These are phyloP conservation scores for Lytechinus variegatus DNA, from an alignment of 35 echinoderm and acorn worm genomes.

Conservation along the genomic window DNA sequence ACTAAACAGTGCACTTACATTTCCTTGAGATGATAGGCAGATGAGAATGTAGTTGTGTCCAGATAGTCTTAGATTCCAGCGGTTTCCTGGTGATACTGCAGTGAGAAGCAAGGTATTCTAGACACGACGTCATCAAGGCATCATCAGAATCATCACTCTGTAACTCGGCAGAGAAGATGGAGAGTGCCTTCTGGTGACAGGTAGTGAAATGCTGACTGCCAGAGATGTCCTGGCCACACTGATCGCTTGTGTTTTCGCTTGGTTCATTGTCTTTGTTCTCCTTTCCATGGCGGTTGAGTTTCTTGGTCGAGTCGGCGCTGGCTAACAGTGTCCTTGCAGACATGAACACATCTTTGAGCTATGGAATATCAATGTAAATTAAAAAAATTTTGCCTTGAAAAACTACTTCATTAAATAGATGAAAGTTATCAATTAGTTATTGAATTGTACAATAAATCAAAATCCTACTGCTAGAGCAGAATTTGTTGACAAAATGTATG, in stretches of 20 bases:
- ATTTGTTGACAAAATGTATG: neutral
- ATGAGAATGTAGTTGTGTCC: neutral
- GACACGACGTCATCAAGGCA: neutral
- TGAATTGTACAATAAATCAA: neutral
- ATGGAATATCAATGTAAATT: neutral
- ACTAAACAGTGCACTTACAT: neutral
- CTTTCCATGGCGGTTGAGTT: neutral
- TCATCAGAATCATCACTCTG: neutral
- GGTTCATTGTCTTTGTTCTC: neutral
- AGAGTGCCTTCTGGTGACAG: constrained; percentile 38
- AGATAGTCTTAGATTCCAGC: neutral
- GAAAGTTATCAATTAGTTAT: too few species aligned
- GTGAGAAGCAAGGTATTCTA: neutral
- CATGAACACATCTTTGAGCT: neutral
- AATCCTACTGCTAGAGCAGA: neutral
- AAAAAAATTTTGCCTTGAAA: neutral
- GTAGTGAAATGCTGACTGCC: neutral
- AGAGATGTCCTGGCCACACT: neutral
- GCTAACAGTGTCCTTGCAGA: neutral
- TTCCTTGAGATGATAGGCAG: neutral
- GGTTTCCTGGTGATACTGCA: neutral
- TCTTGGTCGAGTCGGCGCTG: neutral
- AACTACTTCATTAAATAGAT: neutral
- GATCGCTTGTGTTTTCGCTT: neutral
- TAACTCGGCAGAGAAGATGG: neutral